phyloP scores from a whole-genome alignment of 2,888 invertebrate genomes.

The Opisthograptis luteolata region DNA sequence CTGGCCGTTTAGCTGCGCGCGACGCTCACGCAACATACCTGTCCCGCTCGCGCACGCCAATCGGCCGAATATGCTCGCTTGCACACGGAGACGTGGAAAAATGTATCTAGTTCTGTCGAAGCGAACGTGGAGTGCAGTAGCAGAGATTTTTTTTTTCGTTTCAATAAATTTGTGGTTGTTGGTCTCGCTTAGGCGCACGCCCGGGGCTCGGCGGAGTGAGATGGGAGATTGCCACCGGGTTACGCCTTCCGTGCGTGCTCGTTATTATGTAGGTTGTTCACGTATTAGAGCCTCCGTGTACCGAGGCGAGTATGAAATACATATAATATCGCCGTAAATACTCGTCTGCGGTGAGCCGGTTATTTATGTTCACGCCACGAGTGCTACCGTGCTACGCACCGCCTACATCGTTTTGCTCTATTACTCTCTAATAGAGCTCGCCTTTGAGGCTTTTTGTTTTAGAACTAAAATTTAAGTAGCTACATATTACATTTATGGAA shows the following conservation, averaged over 20 bases:
- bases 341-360: conserved; percentile 71
- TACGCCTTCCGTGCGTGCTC: conserved; percentile 83
- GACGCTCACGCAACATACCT: conserved; percentile 51
- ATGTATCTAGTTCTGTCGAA: conserved; percentile 83
- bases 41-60: conserved; percentile 58
- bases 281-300: conserved; percentile 79
- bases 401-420: conserved; percentile 44
- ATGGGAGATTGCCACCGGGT: conserved; percentile 78
- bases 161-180: conserved; percentile 84
- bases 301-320: conserved; percentile 73
- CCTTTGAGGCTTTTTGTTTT: neutral
- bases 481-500: too few relatives aligned
- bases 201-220: conserved; percentile 75
- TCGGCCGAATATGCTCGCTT: conserved; percentile 51
- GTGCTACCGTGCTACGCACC: conserved; percentile 76
- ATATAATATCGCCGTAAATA: conserved; percentile 77
- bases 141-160: conserved; percentile 78
- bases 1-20: conserved; percentile 74
- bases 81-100: conserved; percentile 76
- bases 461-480: too few relatives aligned
- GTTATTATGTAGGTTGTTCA: conserved; percentile 81
- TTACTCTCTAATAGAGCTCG: conserved; percentile 6
- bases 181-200: conserved; percentile 81
- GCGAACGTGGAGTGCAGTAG: conserved; percentile 83
- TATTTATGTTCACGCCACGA: conserved; percentile 67